Base-by-base conservation (phyloP, 2,888 invertebrate species). In the Sinelater perroti region DNA sequence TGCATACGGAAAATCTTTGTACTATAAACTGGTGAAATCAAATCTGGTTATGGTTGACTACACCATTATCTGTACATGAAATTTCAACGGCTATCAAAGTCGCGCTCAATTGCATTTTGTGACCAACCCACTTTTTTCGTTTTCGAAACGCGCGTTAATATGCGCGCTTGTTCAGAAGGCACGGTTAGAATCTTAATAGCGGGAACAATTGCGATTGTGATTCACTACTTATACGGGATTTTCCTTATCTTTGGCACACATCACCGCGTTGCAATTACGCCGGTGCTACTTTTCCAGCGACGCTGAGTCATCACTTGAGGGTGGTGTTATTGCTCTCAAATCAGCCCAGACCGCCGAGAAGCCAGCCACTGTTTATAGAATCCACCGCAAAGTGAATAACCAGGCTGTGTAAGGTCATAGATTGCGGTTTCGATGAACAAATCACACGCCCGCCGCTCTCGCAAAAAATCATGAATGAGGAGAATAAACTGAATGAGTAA, bases 181-280 rank as follows among this genome's bases (percentile, higher is more conserved):
- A 4, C 20, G 10, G 8, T 18, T n/a, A 11, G 42, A 42, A 42
- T 42, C n/a, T 13, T 5, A 42, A 42, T 42, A 21, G 16, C 14
- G n/a, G 10, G 2, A 42, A 42, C 26, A 42, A 42, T 42, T 14
- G 13, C 13, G 17, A 2, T 4, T 21, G 42, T 42, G 42, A 42
- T 24, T 42, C 42, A 42, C 13, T 26, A 16, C 24, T 46, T 46
- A 33, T 13, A 46, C 33, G 33, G 46, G 17, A 46, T 20, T 46
- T 46, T 46, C 20, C 20, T 46, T 46, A 46, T 46, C 46, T 31
- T 11, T 46, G 20, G 33, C 46, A 46, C 14, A 46, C 31, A 46
- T 46, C 46, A 46, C 21, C 14, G 11, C 33, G 33, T 2, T 31
- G 31, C 20, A 4, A 36, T 14, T 2, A 35, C 35, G 16, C 18